These are phyloP conservation scores for Plecotus auritus DNA, from an alignment of 2,113 vertebrate species.

Conservation along the genomic window DNA sequence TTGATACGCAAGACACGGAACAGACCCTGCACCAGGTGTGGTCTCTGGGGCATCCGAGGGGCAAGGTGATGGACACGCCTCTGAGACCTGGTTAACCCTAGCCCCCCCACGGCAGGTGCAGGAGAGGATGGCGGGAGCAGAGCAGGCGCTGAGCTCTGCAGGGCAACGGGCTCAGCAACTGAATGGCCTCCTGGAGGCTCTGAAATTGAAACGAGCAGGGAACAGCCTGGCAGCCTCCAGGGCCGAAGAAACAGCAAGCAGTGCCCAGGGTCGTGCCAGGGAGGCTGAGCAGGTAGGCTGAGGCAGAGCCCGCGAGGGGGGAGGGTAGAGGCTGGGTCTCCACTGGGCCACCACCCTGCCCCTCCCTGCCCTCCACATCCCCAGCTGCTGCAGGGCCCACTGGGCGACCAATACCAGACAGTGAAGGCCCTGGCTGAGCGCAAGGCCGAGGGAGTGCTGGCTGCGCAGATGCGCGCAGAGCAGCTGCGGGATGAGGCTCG, in stretches of 20 bases:
- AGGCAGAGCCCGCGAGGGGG: background rate
- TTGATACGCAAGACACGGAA: constrained; percentile 88
- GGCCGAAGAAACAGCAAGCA: constrained; percentile 89
- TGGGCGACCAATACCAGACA: constrained; percentile 90
- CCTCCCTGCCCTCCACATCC: background rate
- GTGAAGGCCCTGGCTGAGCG: constrained; percentile 89
- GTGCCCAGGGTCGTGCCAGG: constrained; percentile 87
- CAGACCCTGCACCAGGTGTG: constrained; percentile 80
- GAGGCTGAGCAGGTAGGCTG: constrained; percentile 92
- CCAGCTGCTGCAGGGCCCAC: constrained; percentile 90
- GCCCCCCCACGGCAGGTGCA: constrained; percentile 83
- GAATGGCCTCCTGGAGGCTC: constrained; percentile 83
- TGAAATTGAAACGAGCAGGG: constrained; percentile 92
- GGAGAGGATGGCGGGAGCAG: constrained; percentile 82
- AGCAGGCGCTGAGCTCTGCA: constrained; percentile 85
- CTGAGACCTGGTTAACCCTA: constrained; percentile 1
- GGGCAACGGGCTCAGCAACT: constrained; percentile 83
- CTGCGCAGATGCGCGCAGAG: constrained; percentile 90
- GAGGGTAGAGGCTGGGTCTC: background rate
- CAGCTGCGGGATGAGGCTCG: constrained; percentile 90
- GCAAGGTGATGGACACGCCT: background rate
- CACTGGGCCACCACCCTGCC: background rate
- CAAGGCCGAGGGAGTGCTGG: constrained; percentile 86
- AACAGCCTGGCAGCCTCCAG: constrained; percentile 91
- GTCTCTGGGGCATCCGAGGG: background rate